A percentile compares a stretch with the other conserved stretches of the same genome.
phyloP scores from a whole-genome alignment of 2,888 invertebrate genomes.

The Exocentrus adspersus region DNA sequence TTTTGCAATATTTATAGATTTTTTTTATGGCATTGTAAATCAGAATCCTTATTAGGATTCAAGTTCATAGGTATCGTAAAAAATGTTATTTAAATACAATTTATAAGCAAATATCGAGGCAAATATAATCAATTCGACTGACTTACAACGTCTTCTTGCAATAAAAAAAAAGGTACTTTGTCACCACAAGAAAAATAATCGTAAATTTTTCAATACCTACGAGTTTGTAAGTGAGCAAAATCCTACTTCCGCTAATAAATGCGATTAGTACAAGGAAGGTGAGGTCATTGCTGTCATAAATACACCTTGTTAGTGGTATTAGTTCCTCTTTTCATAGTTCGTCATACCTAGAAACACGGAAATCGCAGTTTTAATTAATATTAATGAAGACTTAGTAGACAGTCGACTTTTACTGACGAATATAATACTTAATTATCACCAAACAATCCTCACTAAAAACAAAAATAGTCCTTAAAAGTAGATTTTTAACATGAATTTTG shows the following conservation, averaged over 20 bases:
- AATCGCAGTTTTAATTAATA: constrained; percentile 14
- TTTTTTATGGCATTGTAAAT: background rate
- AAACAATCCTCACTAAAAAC: no score
- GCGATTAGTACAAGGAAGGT: constrained; percentile 14
- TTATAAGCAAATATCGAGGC: background rate
- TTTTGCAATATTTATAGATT: background rate
- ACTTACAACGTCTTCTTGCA: background rate
- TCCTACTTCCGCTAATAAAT: constrained; percentile 10
- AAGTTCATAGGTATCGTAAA: background rate
- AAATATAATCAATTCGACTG: background rate
- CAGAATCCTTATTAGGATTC: constrained; percentile 15
- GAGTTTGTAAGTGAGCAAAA: constrained; percentile 4
- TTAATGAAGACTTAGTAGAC: background rate
- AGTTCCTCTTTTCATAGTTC: constrained; percentile 12
- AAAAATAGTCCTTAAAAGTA: no score
- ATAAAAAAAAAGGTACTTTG: background rate
- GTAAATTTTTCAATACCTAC: background rate
- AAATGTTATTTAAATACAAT: background rate
- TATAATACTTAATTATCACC: no score
- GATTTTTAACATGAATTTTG: no score
- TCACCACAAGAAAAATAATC: background rate
- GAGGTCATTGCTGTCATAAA: constrained; percentile 21
- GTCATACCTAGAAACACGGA: constrained; percentile 16
- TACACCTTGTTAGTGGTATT: constrained; percentile 16
- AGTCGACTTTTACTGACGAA: constrained; percentile 14